A percentile compares a stretch with the other conserved stretches of the same genome.
Conservation (phyloP, 1,140 invertebrate genomes). For the Drosophila carrolli region DNA sequence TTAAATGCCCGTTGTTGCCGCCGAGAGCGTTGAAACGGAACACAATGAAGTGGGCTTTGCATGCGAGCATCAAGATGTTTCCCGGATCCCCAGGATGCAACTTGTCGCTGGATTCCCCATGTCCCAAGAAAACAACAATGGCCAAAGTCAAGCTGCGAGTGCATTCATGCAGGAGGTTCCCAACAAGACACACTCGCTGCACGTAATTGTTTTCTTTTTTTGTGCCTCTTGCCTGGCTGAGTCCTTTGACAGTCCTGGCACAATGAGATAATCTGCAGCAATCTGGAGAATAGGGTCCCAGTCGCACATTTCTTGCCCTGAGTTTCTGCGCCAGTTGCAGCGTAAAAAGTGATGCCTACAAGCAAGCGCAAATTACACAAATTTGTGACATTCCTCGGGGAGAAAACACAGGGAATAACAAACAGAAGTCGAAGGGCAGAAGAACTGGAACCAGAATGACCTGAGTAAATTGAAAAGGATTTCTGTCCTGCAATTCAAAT, state of each 20-base stretch:
- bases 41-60: slow-evolving; percentile 32
- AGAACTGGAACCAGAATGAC: background rate
- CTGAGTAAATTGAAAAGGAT: no score
- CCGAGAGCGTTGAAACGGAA: slow-evolving; percentile 13
- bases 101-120: slow-evolving; percentile 50
- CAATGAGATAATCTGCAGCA: slow-evolving; percentile 63
- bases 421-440: background rate
- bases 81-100: slow-evolving; percentile 24
- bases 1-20: slow-evolving; percentile 44
- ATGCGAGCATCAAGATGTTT: slow-evolving; percentile 72
- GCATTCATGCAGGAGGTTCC: slow-evolving; percentile 57
- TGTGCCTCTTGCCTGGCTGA: slow-evolving; percentile 62
- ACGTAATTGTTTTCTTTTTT: slow-evolving; percentile 58
- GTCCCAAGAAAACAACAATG: slow-evolving; percentile 52
- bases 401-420: background rate
- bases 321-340: slow-evolving; percentile 2
- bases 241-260: slow-evolving; percentile 49
- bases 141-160: slow-evolving; percentile 53
- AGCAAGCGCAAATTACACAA: slow-evolving; percentile 57
- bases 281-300: slow-evolving; percentile 26
- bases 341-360: slow-evolving; percentile 40
- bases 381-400: slow-evolving; percentile 32
- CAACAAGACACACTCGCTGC: slow-evolving; percentile 12
- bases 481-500: background rate
- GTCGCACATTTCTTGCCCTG: background rate